These are phyloP conservation scores for Coracias cyanogaster DNA, from an alignment of 2,797 vertebrate genomes.

Conservation along the genomic window DNA sequence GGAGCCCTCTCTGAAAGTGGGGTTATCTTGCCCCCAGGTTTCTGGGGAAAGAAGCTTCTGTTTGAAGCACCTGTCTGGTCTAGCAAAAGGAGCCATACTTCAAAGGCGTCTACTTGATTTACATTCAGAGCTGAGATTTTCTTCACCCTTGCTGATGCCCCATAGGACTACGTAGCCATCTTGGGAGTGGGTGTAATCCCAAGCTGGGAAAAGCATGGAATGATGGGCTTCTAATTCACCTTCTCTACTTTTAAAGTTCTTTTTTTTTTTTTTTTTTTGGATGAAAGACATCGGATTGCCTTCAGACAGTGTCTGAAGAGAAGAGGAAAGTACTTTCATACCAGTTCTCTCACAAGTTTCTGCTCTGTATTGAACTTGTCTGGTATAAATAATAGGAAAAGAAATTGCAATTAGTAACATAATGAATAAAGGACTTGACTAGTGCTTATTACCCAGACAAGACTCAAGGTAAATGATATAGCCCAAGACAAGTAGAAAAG, in stretches of 20 bases:
- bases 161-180: background rate
- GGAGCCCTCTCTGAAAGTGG: background rate
- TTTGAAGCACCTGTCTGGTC: background rate
- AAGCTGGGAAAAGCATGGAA: background rate
- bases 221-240: background rate
- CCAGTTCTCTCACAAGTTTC: background rate
- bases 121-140: background rate
- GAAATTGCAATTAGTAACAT: constrained; percentile 31
- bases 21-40: background rate
- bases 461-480: background rate
- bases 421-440: constrained; percentile 10
- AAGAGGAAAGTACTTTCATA: background rate
- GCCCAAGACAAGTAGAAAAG: background rate
- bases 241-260: background rate
- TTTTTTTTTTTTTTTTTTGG: too few species aligned
- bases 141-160: background rate
- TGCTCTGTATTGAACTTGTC: background rate
- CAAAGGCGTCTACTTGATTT: background rate
- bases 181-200: background rate
- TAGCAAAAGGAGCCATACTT: background rate
- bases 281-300: background rate
- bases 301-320: background rate
- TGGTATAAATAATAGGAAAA: background rate
- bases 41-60: background rate
- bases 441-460: background rate